These are phyloP conservation scores for Callionymus lyra DNA, from an alignment of 2,113 vertebrate species.

Conservation along the genomic window DNA sequence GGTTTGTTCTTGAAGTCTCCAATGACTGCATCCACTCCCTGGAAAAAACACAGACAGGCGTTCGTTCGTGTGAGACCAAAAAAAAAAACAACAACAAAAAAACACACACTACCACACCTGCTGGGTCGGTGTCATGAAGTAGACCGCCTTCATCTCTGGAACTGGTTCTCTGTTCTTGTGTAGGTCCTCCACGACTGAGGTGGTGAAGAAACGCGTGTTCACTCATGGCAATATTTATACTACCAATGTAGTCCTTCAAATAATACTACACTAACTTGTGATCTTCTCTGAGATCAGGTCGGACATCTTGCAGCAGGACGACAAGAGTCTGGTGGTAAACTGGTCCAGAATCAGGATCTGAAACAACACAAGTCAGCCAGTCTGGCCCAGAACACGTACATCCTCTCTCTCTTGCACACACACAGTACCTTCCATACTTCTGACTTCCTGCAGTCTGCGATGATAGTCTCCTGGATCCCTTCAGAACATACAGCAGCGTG, in stretches of 20 bases:
- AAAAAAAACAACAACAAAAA: conserved; percentile 1
- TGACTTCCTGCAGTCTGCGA: conserved; percentile 63
- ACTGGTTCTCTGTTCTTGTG: conserved; percentile 87
- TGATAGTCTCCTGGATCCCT: conserved; percentile 66
- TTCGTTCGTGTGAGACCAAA: not conserved
- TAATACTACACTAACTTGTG: conserved; percentile 54
- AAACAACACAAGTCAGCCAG: too few relatives aligned
- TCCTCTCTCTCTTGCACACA: too few relatives aligned
- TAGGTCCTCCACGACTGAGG: conserved; percentile 88
- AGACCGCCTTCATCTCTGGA: conserved; percentile 88
- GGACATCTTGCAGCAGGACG: conserved; percentile 91
- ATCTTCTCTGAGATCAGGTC: conserved; percentile 85
- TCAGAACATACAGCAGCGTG: conserved; percentile 9
- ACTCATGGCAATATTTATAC: not conserved
- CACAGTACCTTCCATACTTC: conserved; percentile 72
- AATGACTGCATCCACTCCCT: conserved; percentile 88
- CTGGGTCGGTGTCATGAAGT: conserved; percentile 84
- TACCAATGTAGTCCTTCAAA: not conserved
- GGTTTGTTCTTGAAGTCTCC: conserved; percentile 81
- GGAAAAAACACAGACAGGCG: conserved; percentile 11
- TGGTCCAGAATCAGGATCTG: conserved; percentile 90
- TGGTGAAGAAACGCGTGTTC: not conserved
- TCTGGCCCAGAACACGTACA: too few relatives aligned
- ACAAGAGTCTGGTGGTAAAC: conserved; percentile 88
- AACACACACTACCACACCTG: conserved; percentile 62